Evolutionary conservation across 2,888 invertebrate genomes (phyloP), one percentile per base, ranked within the genome.

Genomic region (Prosopocoilus inquinatus): DNA sequence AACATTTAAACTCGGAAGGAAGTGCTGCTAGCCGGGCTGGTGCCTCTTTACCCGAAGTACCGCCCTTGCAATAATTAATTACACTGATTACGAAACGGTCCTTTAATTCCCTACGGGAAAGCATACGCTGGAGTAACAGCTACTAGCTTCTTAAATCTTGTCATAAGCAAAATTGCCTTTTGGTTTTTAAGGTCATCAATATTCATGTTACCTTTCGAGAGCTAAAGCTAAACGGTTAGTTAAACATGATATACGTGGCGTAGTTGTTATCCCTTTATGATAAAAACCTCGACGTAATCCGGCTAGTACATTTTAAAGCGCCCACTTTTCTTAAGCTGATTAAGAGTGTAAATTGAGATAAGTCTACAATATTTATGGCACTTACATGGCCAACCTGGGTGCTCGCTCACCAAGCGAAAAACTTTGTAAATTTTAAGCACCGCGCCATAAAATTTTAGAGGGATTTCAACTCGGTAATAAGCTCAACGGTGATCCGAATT

Each of bases 321-420:
- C 60, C 73, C 75, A 76, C 75, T 76, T 76, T 77, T 75, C 76
- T 77, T 77, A 78, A 78, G 78, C 78, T 77, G 77, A 78, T 78
- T 78, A 78, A 74, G 73, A 75, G 76, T 75, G 77, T 76, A 77
- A 77, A 77, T 77, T 75, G 75, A 74, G 76, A 74, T 75, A 77
- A 77, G 75, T 74, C 76, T 68, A 69, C 70, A 67, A 75, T 77
- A 78, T 78, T 78, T 78, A 78, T 77, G 74, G 74, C 75, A 68
- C 75, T 75, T 77, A 73, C 77, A 78, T 78, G 78, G 69, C 55
- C 53, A 43, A 49, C 54, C 43, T 60, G 66, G 65, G 65, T 66
- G 67, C 61, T 35, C 46, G 20, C 41, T 53, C 44, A 48, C 54
- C 47, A 28, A 28, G 53, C 36, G 38, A 39, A 54, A 51, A 46